Conservation (phyloP, 1,140 invertebrate species). For the Pteromalus puparum region DNA sequence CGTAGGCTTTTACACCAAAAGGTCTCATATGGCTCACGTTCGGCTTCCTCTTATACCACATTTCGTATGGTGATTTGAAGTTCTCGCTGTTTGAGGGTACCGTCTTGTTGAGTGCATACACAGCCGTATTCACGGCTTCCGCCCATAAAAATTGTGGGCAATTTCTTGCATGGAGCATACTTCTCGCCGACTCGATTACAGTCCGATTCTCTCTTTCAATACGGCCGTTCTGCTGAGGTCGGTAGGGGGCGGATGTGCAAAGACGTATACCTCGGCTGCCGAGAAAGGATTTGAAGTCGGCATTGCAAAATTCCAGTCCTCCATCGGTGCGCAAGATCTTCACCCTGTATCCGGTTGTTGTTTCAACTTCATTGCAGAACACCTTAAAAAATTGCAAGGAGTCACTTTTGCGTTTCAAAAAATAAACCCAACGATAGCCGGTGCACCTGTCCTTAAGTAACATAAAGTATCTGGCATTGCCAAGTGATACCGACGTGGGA, state of each 20-base stretch:
- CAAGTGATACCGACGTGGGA: neutral
- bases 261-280: constrained; percentile 16
- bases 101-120: constrained; percentile 55
- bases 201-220: constrained; percentile 69
- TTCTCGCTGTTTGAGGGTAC: neutral
- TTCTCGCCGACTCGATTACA: constrained; percentile 65
- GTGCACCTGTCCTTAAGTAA: constrained; percentile 71
- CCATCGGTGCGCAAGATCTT: neutral
- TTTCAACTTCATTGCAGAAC: neutral
- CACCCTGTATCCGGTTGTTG: neutral
- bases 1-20: constrained; percentile 66
- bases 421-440: constrained; percentile 69
- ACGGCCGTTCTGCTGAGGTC: constrained; percentile 65
- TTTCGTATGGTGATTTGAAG: constrained; percentile 58
- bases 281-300: neutral
- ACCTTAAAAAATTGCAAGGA: constrained; percentile 58
- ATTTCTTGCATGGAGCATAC: constrained; percentile 61
- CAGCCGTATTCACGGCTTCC: constrained; percentile 69
- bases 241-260: constrained; percentile 64
- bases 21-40: constrained; percentile 65
- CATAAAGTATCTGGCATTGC: constrained; percentile 69
- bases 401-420: constrained; percentile 69
- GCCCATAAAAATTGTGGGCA: constrained; percentile 65
- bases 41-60: constrained; percentile 60
- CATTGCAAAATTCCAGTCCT: constrained; percentile 25